phyloP scores from a whole-genome alignment of 2,888 invertebrate genomes.

The Noctua janthe region DNA sequence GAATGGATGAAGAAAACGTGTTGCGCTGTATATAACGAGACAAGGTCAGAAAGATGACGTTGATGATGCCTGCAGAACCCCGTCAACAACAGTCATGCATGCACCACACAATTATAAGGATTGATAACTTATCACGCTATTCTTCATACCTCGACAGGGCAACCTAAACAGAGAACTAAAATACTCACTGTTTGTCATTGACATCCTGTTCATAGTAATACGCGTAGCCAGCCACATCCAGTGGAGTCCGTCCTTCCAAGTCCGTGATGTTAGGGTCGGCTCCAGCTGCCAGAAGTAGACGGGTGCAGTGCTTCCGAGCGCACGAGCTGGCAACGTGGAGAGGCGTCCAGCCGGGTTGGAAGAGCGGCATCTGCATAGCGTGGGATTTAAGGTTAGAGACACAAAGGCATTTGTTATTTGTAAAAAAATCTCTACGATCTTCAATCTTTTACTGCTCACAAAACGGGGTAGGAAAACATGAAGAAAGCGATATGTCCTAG shows the following conservation, averaged over 20 bases:
- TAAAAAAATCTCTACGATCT: neutral
- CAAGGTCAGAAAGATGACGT: no score
- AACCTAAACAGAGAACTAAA: neutral
- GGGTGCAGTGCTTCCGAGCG: slow-evolving; percentile 86
- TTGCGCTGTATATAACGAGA: no score
- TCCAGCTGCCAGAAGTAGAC: slow-evolving; percentile 87
- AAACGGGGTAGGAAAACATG: neutral
- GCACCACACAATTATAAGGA: no score
- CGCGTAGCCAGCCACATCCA: slow-evolving; percentile 88
- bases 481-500: no score
- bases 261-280: slow-evolving; percentile 86
- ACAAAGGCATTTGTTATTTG: neutral
- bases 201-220: slow-evolving; percentile 77
- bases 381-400: neutral
- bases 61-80: neutral
- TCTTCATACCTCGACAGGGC: neutral
- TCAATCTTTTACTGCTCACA: neutral
- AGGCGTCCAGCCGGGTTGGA: slow-evolving; percentile 90
- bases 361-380: slow-evolving; percentile 79
- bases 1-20: no score
- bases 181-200: slow-evolving; percentile 69
- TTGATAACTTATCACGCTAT: neutral
- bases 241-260: slow-evolving; percentile 83
- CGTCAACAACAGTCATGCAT: neutral
- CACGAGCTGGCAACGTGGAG: slow-evolving; percentile 91